Base-by-base conservation (phyloP, 2,797 vertebrate genomes). In the Sebastes diploproa region DNA sequence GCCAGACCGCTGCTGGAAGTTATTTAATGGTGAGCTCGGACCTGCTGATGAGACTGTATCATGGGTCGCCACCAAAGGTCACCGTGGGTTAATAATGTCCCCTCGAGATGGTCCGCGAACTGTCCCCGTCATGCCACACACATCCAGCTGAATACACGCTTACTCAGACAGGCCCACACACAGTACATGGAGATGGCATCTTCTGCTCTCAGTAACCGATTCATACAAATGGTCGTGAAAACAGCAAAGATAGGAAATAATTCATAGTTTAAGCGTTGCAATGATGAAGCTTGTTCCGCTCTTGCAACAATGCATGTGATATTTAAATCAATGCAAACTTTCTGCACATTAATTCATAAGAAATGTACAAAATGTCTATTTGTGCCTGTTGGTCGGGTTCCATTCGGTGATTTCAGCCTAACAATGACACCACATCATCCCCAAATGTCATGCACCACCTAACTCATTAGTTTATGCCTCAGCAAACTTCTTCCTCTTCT, bases 41-140 rank as follows among this genome's bases (percentile, higher is more conserved):
- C 77, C 78, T 54, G 67, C 72, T 84, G 82, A 89, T 83, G 73
- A 88, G 65, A 80, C 78, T 30, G 72, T 76, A 60, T 81, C 65
- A 70, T 16, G 64, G 76, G 13, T 70, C 71, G 46, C 70, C 70
- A 85, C 83, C 77, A 65, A 78, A 90, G 82, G 84, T 77, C 78
- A 61, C 7, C 2, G 7, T 4, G 50, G 84, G 80, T 88, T 87
- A 88, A 89, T 82, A 67, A 69, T n/a, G 6, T 78, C 46, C 75
- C 64, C 61, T 25, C 1, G 12, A 82, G 64, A 81, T 22, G 34
- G 30, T 61, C 13, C 50, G 38, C 23, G 23, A 73, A 20, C 7
- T 38, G 63, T 79, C 54, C 34, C 16, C 2, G 29, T 69, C 62
- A 34, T 23, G 12, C 4, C 58, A 71, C 5, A 65, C 61, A 71